These are phyloP conservation scores for Antennarius maculatus DNA, from an alignment of 2,797 vertebrate genomes.

Conservation along the genomic window DNA sequence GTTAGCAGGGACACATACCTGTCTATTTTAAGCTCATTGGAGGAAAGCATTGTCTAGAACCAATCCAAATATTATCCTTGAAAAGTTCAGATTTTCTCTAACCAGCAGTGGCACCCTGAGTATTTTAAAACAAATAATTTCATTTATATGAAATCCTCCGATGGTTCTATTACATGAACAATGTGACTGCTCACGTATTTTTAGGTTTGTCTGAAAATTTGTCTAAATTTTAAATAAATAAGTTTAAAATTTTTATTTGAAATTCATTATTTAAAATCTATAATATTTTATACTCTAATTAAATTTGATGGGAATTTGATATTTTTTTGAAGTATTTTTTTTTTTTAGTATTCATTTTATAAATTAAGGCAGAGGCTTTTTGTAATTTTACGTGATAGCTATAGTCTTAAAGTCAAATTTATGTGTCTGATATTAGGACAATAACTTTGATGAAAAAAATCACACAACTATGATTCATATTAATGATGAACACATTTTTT, in stretches of 20 bases:
- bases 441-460: conserved; percentile 12
- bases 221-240: no score
- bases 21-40: background rate
- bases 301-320: no score
- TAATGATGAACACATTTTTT: conserved; percentile 11
- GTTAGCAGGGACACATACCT: background rate
- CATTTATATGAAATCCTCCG: no score
- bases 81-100: background rate
- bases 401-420: conserved; percentile 21
- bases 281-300: no score
- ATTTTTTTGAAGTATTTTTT: no score
- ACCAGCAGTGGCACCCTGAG: no score
- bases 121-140: no score
- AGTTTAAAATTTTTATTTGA: no score
- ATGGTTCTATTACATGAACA: no score
- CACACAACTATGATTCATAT: conserved; percentile 24
- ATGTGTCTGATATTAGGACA: background rate
- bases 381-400: conserved; percentile 6
- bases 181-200: no score
- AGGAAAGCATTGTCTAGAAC: background rate
- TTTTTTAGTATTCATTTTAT: background rate
- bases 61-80: background rate
- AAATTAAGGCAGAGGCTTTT: conserved; percentile 1
- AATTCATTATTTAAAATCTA: background rate
- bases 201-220: no score